phyloP scores from a whole-genome alignment of 2,113 vertebrate species.

The Apteryx mantelli region DNA sequence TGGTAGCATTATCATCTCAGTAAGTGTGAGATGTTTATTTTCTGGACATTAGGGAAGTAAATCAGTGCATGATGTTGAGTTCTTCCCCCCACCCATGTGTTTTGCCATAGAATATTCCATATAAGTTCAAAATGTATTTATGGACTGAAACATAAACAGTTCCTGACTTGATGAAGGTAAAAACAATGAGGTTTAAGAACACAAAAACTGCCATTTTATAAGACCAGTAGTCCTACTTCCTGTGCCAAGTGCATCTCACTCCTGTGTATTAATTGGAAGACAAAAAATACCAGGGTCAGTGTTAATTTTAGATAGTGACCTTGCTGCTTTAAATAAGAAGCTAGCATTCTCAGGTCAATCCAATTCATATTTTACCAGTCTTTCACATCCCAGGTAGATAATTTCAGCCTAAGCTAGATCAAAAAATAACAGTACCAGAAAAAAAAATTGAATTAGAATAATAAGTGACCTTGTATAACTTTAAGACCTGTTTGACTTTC shows the following conservation, averaged over 20 bases:
- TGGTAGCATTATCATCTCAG: not conserved
- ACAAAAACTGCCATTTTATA: not conserved
- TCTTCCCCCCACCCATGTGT: not conserved
- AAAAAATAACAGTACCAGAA: not conserved
- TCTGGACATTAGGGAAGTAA: not conserved
- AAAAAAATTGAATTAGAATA: conserved; percentile 51
- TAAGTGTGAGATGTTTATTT: not conserved
- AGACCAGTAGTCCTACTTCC: not conserved
- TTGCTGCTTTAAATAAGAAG: not conserved
- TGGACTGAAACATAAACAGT: not conserved
- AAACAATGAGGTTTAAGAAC: not conserved
- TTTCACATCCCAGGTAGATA: not conserved
- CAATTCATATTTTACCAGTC: not conserved
- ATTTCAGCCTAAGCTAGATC: not conserved
- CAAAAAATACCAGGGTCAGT: not conserved
- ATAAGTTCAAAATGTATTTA: not conserved
- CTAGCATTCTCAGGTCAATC: not conserved
- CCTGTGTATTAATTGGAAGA: not conserved
- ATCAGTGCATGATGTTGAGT: not conserved
- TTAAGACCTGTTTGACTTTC: conserved; percentile 74
- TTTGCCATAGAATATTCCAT: not conserved
- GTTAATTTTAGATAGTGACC: not conserved
- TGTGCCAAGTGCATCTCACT: not conserved
- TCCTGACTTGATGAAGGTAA: not conserved
- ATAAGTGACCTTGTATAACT: conserved; percentile 67